phyloP scores from a whole-genome alignment of 2,113 vertebrate genomes.

The Motacilla tschutschensis region DNA sequence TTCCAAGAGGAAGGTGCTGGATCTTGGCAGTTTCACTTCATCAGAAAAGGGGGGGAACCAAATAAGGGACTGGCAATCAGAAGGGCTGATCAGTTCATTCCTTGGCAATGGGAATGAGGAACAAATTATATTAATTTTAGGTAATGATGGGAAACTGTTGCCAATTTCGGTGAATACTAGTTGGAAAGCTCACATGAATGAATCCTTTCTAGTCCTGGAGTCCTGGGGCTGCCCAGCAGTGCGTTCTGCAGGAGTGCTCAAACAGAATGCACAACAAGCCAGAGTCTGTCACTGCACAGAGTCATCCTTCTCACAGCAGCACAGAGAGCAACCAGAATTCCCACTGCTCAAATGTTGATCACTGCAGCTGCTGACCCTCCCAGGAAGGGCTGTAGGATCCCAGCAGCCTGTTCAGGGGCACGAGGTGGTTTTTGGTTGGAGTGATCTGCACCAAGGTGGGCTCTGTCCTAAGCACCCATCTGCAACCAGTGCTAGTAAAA shows the following conservation, averaged over 20 bases:
- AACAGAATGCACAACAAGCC: background rate
- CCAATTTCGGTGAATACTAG: background rate
- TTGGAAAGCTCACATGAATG: background rate
- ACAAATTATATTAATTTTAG: constrained; percentile 7
- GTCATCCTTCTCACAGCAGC: background rate
- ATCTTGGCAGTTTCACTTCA: background rate
- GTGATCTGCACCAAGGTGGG: background rate
- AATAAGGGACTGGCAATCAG: accelerated
- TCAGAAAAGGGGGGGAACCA: background rate
- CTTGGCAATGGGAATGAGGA: background rate
- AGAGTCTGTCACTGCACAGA: background rate
- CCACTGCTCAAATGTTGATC: background rate
- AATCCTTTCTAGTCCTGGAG: background rate
- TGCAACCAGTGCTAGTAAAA: background rate
- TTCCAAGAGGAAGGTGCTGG: background rate
- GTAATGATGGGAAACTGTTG: background rate
- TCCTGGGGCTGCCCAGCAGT: background rate
- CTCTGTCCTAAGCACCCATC: background rate
- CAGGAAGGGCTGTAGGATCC: background rate
- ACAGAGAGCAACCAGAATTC: background rate
- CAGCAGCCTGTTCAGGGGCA: background rate
- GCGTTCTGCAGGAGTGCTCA: background rate
- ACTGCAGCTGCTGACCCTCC: background rate
- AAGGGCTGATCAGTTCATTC: background rate
- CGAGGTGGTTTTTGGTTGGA: background rate